These are phyloP conservation scores for Heterodera carotae DNA, from an alignment of 1,140 invertebrate genomes.

Conservation along the genomic window DNA sequence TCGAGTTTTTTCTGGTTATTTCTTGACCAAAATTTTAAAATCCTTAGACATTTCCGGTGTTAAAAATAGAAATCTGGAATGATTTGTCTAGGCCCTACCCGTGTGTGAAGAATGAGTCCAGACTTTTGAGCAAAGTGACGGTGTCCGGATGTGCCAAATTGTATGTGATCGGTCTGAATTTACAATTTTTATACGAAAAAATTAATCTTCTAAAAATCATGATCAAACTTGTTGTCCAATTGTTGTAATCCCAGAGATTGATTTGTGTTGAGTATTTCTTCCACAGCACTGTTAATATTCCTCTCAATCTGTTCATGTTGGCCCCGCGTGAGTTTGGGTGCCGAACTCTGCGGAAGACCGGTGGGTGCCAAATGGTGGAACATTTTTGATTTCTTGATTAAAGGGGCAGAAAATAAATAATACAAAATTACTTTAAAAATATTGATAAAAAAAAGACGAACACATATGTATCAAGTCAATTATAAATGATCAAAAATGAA, in stretches of 20 bases:
- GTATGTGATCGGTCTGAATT: conserved; percentile 34
- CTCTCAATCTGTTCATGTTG: conserved; percentile 31
- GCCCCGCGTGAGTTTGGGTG: background rate
- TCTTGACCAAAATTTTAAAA: too few relatives aligned
- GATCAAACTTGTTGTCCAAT: background rate
- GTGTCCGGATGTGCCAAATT: conserved; percentile 40
- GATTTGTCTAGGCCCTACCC: too few relatives aligned
- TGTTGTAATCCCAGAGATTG: background rate
- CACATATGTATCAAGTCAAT: background rate
- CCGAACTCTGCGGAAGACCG: conserved; percentile 21
- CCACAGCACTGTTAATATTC: conserved; percentile 25
- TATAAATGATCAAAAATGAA: background rate
- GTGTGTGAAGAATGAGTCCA: conserved; percentile 48
- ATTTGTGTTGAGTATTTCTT: conserved; percentile 26
- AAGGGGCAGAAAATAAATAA: conserved; percentile 1
- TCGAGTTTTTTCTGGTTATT: too few relatives aligned
- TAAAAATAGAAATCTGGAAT: too few relatives aligned
- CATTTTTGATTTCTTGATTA: conserved; percentile 20
- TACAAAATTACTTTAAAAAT: too few relatives aligned
- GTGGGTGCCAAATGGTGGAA: conserved; percentile 34
- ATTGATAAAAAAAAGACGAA: background rate
- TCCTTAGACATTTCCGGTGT: too few relatives aligned
- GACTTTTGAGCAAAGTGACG: conserved; percentile 38
- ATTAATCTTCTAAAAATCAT: too few relatives aligned
- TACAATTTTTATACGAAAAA: too few relatives aligned